Conservation (phyloP, 2,797 vertebrate species). For the Gastrophryne carolinensis region DNA sequence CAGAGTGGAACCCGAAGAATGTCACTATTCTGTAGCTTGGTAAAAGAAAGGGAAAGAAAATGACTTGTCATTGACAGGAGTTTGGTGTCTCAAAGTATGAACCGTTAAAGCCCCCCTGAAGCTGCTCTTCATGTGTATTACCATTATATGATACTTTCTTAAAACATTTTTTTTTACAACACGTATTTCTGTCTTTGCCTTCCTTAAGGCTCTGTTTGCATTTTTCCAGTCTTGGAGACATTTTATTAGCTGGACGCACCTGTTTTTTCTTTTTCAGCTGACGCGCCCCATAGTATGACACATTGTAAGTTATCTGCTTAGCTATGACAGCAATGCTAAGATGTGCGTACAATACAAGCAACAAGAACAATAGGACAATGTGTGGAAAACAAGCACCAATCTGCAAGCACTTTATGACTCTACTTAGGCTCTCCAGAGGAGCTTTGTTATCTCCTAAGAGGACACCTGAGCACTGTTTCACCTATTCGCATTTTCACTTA, state of each 20-base stretch:
- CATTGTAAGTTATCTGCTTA: slow-evolving; percentile 18
- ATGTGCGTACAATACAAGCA: not conserved
- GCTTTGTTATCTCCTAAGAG: not conserved
- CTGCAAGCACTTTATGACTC: not conserved
- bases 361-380: not conserved
- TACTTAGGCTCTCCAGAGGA: not conserved
- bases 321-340: slow-evolving; percentile 23
- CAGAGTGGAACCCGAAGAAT: no score
- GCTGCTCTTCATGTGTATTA: no score
- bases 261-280: slow-evolving; percentile 30
- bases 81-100: no score
- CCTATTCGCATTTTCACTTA: not conserved
- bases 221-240: slow-evolving; percentile 6
- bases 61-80: no score
- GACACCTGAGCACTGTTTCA: not conserved
- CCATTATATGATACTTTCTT: no score
- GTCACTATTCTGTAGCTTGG: no score
- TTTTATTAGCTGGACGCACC: slow-evolving; percentile 29
- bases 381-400: not conserved
- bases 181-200: not conserved
- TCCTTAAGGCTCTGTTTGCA: not conserved
- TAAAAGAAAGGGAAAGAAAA: no score
- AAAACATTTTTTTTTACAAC: no score
- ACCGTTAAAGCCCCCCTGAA: no score
- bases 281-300: slow-evolving; percentile 17